Conservation (phyloP, 2,113 vertebrate species). For the Brachypteracias leptosomus region DNA sequence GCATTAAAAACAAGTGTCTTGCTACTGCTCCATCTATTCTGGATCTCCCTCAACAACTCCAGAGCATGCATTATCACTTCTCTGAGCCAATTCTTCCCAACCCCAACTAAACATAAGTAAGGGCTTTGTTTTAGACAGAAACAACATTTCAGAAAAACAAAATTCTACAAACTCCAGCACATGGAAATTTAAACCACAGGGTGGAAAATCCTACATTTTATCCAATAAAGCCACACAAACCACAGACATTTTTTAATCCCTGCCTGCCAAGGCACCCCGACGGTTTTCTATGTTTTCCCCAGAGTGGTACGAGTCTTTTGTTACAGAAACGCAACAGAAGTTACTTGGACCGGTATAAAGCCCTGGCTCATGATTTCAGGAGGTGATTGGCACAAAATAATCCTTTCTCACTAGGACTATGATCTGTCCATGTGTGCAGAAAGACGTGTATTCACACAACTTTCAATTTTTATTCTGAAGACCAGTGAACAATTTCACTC, state of each 20-base stretch:
- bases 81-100: not conserved
- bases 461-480: not conserved
- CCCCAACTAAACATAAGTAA: not conserved
- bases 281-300: not conserved
- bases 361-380: not conserved
- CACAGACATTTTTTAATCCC: conserved; percentile 13
- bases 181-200: conserved; percentile 9
- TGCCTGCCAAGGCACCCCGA: not conserved
- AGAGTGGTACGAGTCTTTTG: not conserved
- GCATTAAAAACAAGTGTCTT: not conserved
- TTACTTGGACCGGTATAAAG: not conserved
- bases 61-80: not conserved
- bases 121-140: not conserved
- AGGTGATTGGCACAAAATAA: not conserved
- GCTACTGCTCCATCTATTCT: not conserved
- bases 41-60: not conserved
- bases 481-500: not conserved
- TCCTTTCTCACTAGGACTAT: not conserved
- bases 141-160: conserved; percentile 47
- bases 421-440: not conserved
- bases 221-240: conserved; percentile 27
- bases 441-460: not conserved
- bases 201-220: conserved; percentile 34
- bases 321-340: not conserved
- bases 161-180: conserved; percentile 13